Evolutionary conservation across 1,140 invertebrate genomes (phyloP).

Genomic region (Coptotermes formosanus): DNA sequence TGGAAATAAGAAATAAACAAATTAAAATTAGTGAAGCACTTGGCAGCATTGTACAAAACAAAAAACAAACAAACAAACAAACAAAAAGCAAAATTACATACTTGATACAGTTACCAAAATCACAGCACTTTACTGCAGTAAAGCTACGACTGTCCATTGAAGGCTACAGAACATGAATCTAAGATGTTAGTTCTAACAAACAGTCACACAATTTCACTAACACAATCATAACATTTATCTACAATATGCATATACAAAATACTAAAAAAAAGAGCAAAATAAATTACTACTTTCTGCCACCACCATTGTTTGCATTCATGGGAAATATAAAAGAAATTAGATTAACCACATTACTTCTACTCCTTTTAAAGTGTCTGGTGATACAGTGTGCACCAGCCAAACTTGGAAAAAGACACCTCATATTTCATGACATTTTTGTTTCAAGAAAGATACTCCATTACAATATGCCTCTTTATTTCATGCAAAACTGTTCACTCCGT

Average conservation of each 20-base stretch:
- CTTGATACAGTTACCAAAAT: not conserved
- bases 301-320: slow-evolving; percentile 20
- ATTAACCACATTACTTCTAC: not conserved
- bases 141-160: not conserved
- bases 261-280: not conserved
- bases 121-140: not conserved
- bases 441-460: not conserved
- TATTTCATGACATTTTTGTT: not conserved
- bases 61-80: not conserved
- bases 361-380: not conserved
- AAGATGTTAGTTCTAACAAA: not conserved
- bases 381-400: not conserved
- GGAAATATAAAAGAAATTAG: not conserved
- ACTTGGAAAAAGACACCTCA: not conserved
- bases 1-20: slow-evolving; percentile 27
- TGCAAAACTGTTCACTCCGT: not conserved
- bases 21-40: slow-evolving; percentile 25
- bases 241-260: not conserved
- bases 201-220: not conserved
- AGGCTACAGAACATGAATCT: not conserved
- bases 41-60: slow-evolving; percentile 26
- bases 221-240: not conserved
- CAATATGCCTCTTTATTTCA: not conserved
- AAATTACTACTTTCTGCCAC: slow-evolving; percentile 5
- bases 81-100: slow-evolving; percentile 23